phyloP scores from a whole-genome alignment of 2,888 invertebrate species.

The Hemistola chrysoprasaria region DNA sequence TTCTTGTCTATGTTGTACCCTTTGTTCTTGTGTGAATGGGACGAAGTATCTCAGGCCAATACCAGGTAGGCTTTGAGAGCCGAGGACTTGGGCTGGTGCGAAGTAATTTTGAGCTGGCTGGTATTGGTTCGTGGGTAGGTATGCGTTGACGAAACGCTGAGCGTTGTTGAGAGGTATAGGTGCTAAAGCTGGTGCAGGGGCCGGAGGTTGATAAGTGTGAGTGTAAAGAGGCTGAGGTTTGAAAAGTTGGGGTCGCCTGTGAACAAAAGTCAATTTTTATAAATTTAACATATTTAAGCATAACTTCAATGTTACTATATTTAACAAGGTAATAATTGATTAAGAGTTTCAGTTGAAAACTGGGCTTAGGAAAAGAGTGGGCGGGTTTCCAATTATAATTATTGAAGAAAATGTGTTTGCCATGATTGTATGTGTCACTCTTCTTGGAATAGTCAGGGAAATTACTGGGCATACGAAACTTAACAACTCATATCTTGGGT shows the following conservation, averaged over 20 bases:
- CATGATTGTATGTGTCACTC: no score
- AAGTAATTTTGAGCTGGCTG: constrained; percentile 49
- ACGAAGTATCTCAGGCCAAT: constrained; percentile 67
- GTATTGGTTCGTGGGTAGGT: constrained; percentile 51
- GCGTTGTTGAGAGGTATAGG: constrained; percentile 55
- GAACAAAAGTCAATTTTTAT: no score
- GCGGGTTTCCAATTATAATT: no score
- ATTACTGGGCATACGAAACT: no score
- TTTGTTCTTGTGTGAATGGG: constrained; percentile 46
- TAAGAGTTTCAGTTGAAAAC: no score
- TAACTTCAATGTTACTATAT: no score
- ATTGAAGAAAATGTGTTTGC: no score
- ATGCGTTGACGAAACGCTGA: constrained; percentile 69
- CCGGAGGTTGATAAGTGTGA: constrained; percentile 46
- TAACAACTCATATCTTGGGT: no score
- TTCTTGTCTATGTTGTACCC: constrained; percentile 49
- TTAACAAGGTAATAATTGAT: no score
- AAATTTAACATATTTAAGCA: no score
- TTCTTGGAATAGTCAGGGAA: no score
- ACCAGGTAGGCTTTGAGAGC: constrained; percentile 67
- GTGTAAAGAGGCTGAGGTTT: constrained; percentile 69
- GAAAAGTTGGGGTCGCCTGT: constrained; percentile 70
- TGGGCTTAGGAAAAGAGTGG: no score
- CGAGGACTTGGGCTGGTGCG: constrained; percentile 55
- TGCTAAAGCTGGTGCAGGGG: constrained; percentile 16